Evolutionary conservation across 2,113 vertebrate genomes (phyloP), one percentile per base, ranked within the genome.

Genomic region (Elephas maximus): DNA sequence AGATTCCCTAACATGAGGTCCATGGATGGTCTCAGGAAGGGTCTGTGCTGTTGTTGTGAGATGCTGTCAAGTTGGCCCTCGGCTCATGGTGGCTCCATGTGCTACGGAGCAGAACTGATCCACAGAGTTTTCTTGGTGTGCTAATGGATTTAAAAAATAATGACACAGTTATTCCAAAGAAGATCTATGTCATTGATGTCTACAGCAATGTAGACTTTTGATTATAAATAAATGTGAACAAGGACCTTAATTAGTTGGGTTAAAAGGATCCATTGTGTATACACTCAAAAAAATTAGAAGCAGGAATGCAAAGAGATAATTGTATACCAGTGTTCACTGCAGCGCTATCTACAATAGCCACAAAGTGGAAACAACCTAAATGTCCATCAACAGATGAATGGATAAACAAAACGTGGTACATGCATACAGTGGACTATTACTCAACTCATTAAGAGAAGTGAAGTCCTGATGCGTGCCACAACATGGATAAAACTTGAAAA

Each of bases 151-250:
- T 82, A 57, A 63, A 63, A 94, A 90, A 69, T 33, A 71, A 84
- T 28, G n/a, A 80, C 12, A 87, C 33, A 81, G 91, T 78, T 93
- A 63, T 44, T 67, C 45, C 26, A 51, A 78, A 78, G 77, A 88
- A 91, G 14, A 28, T n/a, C 44, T 77, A 94, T 45, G 26, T 86
- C 23, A 96, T 24, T 51, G 91, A 93, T 77, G 14, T 81, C 10
- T 60, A 57, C 24, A 60, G 12, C 74, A 91, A 77, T 20, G 3
- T 5, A 81, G 57, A 94, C 37, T 86, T 93, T 8, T 91, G 6
- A 67, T 89, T 71, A 91, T 77, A 14, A 90, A 60, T 53, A 86
- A 96, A 83, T 28, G 20, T 82, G 85, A 92, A 93, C 9, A 78
- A 96, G 33, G 9, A 30, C 24, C 79, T 90, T 81, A 69, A 78